Percentiles rank a stretch among this genome's conserved stretches.
These are phyloP conservation scores for Tortricodes alternella DNA, from an alignment of 2,888 invertebrate species.

Conservation along the genomic window DNA sequence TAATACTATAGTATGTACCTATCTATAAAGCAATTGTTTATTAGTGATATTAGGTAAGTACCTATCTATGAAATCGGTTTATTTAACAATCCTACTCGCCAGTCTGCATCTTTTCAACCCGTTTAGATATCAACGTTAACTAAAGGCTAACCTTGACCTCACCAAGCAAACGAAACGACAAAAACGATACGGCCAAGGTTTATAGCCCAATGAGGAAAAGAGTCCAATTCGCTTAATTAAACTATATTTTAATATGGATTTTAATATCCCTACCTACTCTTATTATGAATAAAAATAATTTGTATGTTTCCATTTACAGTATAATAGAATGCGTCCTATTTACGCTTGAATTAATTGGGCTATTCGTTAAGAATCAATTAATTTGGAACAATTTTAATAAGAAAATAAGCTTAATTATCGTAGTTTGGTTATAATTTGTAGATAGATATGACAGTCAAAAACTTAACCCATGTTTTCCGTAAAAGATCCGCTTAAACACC, in stretches of 20 bases:
- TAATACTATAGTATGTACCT: too few species aligned
- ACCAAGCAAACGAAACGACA: slow-evolving; percentile 7
- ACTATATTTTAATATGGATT: neutral
- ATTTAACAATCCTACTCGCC: too few species aligned
- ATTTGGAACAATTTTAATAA: neutral
- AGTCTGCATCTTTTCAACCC: slow-evolving; percentile 13
- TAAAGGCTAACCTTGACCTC: slow-evolving; percentile 16
- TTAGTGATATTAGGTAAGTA: too few species aligned
- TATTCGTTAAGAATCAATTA: neutral
- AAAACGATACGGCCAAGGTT: slow-evolving; percentile 15
- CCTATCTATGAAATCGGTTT: too few species aligned
- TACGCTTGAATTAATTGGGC: neutral
- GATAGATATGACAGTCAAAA: neutral
- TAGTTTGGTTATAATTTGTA: neutral
- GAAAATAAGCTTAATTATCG: neutral
- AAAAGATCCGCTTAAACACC: neutral
- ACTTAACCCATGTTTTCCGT: neutral
- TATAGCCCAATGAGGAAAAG: slow-evolving; percentile 12
- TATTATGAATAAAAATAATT: slow-evolving; percentile 1
- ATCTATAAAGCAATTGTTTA: too few species aligned
- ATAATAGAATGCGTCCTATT: neutral
- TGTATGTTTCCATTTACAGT: neutral
- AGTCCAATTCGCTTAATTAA: neutral
- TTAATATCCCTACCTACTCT: neutral
- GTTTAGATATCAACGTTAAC: slow-evolving; percentile 7